Conservation (phyloP, 2,113 vertebrate species). For the Zapornia atra region DNA sequence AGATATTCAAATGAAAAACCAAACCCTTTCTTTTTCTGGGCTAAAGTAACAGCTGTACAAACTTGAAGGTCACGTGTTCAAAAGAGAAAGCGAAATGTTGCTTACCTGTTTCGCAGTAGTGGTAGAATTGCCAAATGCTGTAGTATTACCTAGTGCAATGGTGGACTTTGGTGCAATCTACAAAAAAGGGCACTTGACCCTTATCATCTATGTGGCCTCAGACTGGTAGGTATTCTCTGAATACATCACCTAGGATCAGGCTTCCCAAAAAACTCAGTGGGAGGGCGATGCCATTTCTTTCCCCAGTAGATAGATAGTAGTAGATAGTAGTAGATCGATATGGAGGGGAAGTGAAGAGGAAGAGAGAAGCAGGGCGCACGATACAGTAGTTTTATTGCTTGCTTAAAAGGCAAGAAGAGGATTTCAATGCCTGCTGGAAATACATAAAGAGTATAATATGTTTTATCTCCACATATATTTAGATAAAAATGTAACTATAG, state of each 20-base stretch:
- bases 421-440: background rate
- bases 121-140: background rate
- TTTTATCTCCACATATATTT: background rate
- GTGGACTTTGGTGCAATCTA: background rate
- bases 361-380: background rate
- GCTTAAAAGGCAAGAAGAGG: background rate
- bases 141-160: background rate
- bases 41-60: background rate
- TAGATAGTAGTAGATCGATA: no score
- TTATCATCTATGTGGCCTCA: background rate
- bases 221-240: background rate
- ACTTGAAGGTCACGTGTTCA: background rate
- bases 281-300: background rate
- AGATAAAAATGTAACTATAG: background rate
- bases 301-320: background rate
- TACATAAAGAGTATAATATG: background rate
- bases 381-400: background rate
- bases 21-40: background rate
- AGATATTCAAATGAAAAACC: background rate
- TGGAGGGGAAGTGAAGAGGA: background rate
- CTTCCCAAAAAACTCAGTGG: background rate
- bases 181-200: background rate
- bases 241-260: background rate
- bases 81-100: background rate
- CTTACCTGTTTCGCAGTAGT: background rate